Conservation (phyloP, 2,888 invertebrate genomes). For the Apotomis turbidana region DNA sequence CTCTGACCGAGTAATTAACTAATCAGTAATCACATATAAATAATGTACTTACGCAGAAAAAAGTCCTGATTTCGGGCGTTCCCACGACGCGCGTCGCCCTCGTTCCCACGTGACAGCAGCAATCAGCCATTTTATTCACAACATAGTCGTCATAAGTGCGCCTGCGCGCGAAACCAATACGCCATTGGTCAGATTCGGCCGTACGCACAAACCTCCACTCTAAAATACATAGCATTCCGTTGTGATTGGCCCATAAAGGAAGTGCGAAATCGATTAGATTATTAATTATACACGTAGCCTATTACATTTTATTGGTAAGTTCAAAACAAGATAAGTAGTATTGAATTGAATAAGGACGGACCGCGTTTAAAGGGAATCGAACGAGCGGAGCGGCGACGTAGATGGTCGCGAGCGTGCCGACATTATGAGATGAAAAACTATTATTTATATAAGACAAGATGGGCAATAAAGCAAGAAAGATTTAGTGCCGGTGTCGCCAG, state of each 20-base stretch:
- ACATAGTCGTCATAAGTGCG: slow-evolving; percentile 67
- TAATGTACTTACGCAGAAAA: slow-evolving; percentile 59
- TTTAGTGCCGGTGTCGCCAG: slow-evolving; percentile 26
- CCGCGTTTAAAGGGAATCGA: slow-evolving; percentile 8
- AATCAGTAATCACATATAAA: slow-evolving; percentile 57
- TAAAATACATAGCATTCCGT: slow-evolving; percentile 66
- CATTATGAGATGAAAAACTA: slow-evolving; percentile 31
- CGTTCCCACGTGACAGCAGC: slow-evolving; percentile 73
- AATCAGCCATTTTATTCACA: slow-evolving; percentile 59
- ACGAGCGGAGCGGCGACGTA: slow-evolving; percentile 16
- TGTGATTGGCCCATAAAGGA: slow-evolving; percentile 63
- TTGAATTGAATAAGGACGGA: slow-evolving; percentile 18
- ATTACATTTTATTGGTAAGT: slow-evolving; percentile 29
- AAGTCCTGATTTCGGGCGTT: slow-evolving; percentile 68
- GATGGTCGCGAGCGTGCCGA: slow-evolving; percentile 20
- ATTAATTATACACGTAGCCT: slow-evolving; percentile 49
- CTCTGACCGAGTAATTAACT: slow-evolving; percentile 52
- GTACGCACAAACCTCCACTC: slow-evolving; percentile 59
- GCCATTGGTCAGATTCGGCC: slow-evolving; percentile 65
- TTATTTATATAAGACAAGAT: slow-evolving; percentile 31
- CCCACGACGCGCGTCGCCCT: slow-evolving; percentile 71
- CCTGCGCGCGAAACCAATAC: slow-evolving; percentile 68
- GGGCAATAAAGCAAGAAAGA: slow-evolving; percentile 32
- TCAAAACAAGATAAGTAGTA: slow-evolving; percentile 16
- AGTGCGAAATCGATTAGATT: slow-evolving; percentile 62